A percentile compares a stretch with the other conserved stretches of the same genome.
Conservation (phyloP, 2,888 invertebrate species). For the Cyaniris semiargus region DNA sequence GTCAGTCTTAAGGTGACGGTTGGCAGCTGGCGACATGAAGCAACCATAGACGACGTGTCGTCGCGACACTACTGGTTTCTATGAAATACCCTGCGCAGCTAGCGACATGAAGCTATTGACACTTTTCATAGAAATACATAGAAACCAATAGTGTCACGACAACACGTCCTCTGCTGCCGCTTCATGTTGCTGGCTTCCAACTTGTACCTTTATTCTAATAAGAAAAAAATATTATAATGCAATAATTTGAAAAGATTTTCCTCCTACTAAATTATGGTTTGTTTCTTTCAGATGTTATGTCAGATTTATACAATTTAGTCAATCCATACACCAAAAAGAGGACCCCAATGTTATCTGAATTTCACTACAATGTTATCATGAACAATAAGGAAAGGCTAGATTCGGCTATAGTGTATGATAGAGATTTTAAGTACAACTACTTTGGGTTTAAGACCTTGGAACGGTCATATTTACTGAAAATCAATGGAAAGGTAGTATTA, state of each 20-base stretch:
- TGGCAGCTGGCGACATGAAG: no score
- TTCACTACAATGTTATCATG: slow-evolving; percentile 89
- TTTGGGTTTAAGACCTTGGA: slow-evolving; percentile 99
- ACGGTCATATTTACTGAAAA: slow-evolving; percentile 95
- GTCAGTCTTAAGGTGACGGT: no score
- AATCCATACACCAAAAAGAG: slow-evolving; percentile 86
- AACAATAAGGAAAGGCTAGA: slow-evolving; percentile 94
- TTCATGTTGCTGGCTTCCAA: no score
- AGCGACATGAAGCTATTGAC: no score
- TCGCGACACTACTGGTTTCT: no score
- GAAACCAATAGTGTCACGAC: no score
- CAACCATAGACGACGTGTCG: no score
- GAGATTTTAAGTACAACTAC: slow-evolving; percentile 98
- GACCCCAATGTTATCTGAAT: slow-evolving; percentile 93
- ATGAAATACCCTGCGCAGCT: no score
- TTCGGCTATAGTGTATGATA: slow-evolving; percentile 97
- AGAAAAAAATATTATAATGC: no score
- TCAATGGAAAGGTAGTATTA: slow-evolving; percentile 85
- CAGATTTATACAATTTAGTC: slow-evolving; percentile 88
- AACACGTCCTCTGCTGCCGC: no score
- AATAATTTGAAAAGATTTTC: neutral
- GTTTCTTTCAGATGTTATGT: slow-evolving; percentile 88
- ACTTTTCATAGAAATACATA: no score
- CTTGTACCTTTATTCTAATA: no score
- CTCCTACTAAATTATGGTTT: neutral